Percentiles rank a stretch among this genome's conserved stretches.
These are phyloP conservation scores for Tragelaphus strepsiceros DNA, from an alignment of 2,113 vertebrate genomes.

Conservation along the genomic window DNA sequence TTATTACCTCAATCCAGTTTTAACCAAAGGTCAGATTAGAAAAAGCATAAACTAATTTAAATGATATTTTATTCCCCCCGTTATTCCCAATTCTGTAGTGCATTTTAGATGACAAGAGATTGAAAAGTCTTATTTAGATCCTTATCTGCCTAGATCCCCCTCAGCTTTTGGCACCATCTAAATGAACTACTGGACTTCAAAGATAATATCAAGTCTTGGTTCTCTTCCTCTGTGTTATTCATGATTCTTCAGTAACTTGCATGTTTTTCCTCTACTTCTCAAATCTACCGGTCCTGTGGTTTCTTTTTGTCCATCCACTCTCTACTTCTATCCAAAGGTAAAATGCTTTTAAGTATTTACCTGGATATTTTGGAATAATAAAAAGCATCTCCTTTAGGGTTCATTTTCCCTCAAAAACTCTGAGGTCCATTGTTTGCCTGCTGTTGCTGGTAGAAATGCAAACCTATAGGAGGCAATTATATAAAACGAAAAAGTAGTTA, in stretches of 20 bases:
- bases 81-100: neutral
- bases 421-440: neutral
- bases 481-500: neutral
- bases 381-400: neutral
- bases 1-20: conserved; percentile 26
- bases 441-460: neutral
- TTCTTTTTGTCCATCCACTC: neutral
- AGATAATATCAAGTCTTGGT: neutral
- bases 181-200: neutral
- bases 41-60: neutral
- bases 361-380: neutral
- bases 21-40: conserved; percentile 38
- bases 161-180: neutral
- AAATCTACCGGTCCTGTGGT: neutral
- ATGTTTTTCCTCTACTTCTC: neutral
- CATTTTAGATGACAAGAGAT: conserved; percentile 15
- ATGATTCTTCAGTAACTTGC: neutral
- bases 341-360: neutral
- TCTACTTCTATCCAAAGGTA: neutral
- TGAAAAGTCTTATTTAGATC: neutral
- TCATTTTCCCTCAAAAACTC: neutral
- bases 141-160: neutral
- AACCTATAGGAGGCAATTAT: neutral
- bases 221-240: neutral
- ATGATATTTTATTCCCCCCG: neutral